phyloP scores from a whole-genome alignment of 2,797 vertebrate species.

The Smutsia gigantea region DNA sequence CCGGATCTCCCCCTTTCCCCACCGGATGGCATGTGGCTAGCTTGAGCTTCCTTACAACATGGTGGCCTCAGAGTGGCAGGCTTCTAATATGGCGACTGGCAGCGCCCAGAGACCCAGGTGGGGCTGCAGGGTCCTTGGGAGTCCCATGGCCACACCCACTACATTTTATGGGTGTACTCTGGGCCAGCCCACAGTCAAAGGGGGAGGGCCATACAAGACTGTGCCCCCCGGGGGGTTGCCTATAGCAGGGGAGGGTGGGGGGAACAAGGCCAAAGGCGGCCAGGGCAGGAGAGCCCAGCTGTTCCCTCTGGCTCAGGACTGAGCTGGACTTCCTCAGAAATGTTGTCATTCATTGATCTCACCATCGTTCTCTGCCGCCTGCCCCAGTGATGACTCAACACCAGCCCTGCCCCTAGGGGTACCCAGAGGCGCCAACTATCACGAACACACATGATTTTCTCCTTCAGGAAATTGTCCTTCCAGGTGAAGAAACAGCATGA shows the following conservation, averaged over 20 bases:
- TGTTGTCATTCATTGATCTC: not conserved
- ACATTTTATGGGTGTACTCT: not conserved
- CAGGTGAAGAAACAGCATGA: not conserved
- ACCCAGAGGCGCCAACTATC: not conserved
- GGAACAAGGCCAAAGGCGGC: not conserved
- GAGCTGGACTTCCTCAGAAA: not conserved
- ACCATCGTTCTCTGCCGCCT: not conserved
- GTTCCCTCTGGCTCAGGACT: not conserved
- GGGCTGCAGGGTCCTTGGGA: not conserved
- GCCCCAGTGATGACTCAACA: not conserved
- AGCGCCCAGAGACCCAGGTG: not conserved
- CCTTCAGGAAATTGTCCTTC: not conserved
- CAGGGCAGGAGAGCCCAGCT: too few relatives aligned
- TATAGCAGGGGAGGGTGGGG: accelerated
- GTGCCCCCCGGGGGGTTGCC: not conserved
- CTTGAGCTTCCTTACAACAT: not conserved
- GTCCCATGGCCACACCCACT: not conserved
- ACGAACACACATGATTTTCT: not conserved
- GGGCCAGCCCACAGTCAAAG: not conserved
- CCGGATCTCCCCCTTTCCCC: not conserved
- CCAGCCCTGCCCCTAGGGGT: not conserved
- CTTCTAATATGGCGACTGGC: too few relatives aligned
- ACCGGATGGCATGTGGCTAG: not conserved
- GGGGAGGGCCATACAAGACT: not conserved
- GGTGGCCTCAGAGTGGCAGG: not conserved